These are phyloP conservation scores for Eriocheir sinensis DNA, from an alignment of 1,140 invertebrate species.

Conservation along the genomic window DNA sequence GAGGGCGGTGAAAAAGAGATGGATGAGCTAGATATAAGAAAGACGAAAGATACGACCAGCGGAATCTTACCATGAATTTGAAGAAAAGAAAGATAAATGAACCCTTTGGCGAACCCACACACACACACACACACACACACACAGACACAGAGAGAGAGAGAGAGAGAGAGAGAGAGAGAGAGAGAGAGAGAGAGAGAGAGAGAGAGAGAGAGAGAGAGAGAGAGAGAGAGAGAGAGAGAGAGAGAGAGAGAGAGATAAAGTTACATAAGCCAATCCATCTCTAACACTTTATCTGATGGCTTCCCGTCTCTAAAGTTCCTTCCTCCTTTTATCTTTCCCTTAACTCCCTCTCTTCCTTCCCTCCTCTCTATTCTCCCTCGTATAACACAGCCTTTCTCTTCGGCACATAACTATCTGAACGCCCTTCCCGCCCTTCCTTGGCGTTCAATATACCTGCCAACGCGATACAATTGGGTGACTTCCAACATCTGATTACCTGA, in stretches of 20 bases:
- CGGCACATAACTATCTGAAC: neutral
- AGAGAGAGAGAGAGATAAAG: neutral
- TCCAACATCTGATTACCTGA: neutral
- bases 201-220: constrained; percentile 54
- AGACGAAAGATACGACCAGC: too few species aligned
- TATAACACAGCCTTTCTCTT: neutral
- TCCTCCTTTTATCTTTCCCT: neutral
- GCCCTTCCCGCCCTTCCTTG: neutral
- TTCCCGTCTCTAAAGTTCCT: neutral
- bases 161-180: neutral
- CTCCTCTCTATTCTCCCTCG: neutral
- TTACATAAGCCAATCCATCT: neutral
- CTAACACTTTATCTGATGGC: neutral
- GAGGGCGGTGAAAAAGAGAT: too few species aligned
- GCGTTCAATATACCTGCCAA: neutral
- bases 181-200: constrained; percentile 1
- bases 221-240: constrained; percentile 55
- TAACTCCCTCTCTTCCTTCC: neutral
- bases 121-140: too few species aligned
- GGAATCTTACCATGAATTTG: too few species aligned
- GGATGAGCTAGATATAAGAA: too few species aligned
- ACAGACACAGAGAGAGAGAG: too few species aligned
- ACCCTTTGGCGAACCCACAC: too few species aligned
- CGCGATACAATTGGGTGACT: neutral
- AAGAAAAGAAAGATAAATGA: neutral